phyloP scores from a whole-genome alignment of 2,797 vertebrate species.

The Lutjanus campechanus region DNA sequence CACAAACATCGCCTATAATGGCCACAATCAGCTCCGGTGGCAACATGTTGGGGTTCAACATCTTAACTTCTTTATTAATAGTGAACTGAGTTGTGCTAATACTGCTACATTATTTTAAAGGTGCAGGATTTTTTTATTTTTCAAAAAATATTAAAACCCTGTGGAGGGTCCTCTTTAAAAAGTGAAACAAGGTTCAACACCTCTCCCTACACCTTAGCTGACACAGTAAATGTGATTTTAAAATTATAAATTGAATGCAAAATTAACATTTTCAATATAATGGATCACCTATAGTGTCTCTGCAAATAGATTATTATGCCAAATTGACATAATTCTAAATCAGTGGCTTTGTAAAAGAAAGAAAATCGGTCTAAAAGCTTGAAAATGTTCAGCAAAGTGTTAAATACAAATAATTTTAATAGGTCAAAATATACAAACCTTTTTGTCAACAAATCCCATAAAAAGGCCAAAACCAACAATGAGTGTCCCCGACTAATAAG shows the following conservation, averaged over 20 bases:
- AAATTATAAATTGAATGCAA: too few species aligned
- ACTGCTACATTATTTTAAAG: neutral
- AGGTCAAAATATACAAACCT: neutral
- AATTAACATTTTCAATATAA: neutral
- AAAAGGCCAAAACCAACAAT: neutral
- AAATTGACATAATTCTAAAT: neutral
- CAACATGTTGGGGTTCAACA: neutral
- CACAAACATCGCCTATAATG: too few species aligned
- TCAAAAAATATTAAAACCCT: neutral
- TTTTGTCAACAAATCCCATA: neutral
- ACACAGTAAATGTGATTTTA: too few species aligned
- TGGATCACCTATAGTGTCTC: neutral
- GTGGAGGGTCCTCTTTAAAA: neutral
- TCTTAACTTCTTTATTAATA: too few species aligned
- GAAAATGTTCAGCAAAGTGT: neutral
- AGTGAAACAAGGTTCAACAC: too few species aligned
- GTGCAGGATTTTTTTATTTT: neutral
- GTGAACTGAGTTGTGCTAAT: too few species aligned
- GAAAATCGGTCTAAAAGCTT: neutral
- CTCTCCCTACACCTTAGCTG: too few species aligned
- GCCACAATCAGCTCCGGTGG: too few species aligned
- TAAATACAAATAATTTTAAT: neutral
- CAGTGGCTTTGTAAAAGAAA: neutral
- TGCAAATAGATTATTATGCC: neutral
- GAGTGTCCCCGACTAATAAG: too few species aligned